Percentiles rank a stretch among this genome's conserved stretches.
phyloP scores from a whole-genome alignment of 2,113 vertebrate genomes.

The Nycticryphes semicollaris region DNA sequence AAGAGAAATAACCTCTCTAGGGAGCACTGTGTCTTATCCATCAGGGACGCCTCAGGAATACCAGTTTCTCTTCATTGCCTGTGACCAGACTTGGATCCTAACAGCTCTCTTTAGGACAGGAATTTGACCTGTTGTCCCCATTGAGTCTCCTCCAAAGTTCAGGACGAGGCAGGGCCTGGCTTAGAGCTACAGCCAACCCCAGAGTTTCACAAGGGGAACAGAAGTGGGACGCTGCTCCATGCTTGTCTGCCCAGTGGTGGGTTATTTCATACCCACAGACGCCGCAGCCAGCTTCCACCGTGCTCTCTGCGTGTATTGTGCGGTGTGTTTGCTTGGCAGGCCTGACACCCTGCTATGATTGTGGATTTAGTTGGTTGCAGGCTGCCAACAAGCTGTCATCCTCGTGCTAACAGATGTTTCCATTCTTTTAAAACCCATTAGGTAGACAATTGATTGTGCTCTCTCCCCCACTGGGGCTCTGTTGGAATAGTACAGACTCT shows the following conservation, averaged over 20 bases:
- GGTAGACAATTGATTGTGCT: not conserved
- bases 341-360: not conserved
- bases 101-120: not conserved
- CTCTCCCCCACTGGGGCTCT: not conserved
- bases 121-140: not conserved
- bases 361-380: not conserved
- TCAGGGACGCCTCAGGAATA: not conserved
- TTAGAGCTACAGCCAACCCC: not conserved
- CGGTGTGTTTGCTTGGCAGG: not conserved
- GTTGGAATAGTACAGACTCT: not conserved
- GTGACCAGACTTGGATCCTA: not conserved
- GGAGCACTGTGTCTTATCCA: not conserved
- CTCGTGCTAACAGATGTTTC: not conserved
- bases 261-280: not conserved
- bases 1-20: not conserved
- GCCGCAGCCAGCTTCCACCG: not conserved
- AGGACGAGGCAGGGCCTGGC: not conserved
- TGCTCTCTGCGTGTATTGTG: not conserved
- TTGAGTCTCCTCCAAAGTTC: not conserved
- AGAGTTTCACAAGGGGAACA: not conserved
- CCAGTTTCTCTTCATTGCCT: not conserved
- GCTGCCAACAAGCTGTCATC: not conserved
- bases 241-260: not conserved
- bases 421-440: not conserved
- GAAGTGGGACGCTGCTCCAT: rapidly evolving